Evolutionary conservation across 2,113 vertebrate genomes (phyloP), one percentile per base, ranked within the genome.

Genomic region (Microcebus griseorufus): DNA sequence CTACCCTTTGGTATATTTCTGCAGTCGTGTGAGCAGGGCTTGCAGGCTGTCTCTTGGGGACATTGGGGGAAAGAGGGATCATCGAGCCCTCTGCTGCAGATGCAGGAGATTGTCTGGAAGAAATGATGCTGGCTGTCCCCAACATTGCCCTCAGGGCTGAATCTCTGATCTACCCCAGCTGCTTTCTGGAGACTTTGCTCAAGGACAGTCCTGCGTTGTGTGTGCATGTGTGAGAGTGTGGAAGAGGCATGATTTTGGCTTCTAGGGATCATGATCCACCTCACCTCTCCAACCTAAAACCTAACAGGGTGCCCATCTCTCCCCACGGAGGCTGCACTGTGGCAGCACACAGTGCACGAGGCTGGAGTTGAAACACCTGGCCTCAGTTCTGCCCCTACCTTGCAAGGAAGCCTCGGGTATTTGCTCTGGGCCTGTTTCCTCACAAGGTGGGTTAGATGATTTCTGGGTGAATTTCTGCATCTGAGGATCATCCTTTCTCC

Each of bases 141-240:
- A 4, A 22, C 1, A 17, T 14, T 10, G 37, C 3, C 34, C 25
- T 9, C 17, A 1, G 51, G 12, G 17, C 53, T 12, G 20, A n/a
- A 23, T 80, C 69, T 85, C 48, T 79, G n/a, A 69, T 6, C 25
- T 14, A 62, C 32, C 9, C 42, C 27, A 81, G 48, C 72, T 55
- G 22, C 25, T 29, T 60, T 64, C 55, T 37, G 37, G 75, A 55
- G 51, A 87, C 81, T 53, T 9, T 5, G 7, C 60, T 91, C 45
- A 84, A 29, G 67, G 78, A 45, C 27, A 3, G 14, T 58, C 25
- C n/a, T 23, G 11, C 12, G 20, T 5, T 0, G 18, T 1, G 32
- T 45, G 29, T 23, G 23, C 64, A 62, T n/a, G 65, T 72, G 3
- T 65, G 69, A 53, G 23, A 58, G 83, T 20, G n/a, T 69, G 18